phyloP scores from a whole-genome alignment of 2,888 invertebrate genomes.

The Torymus tubicola region DNA sequence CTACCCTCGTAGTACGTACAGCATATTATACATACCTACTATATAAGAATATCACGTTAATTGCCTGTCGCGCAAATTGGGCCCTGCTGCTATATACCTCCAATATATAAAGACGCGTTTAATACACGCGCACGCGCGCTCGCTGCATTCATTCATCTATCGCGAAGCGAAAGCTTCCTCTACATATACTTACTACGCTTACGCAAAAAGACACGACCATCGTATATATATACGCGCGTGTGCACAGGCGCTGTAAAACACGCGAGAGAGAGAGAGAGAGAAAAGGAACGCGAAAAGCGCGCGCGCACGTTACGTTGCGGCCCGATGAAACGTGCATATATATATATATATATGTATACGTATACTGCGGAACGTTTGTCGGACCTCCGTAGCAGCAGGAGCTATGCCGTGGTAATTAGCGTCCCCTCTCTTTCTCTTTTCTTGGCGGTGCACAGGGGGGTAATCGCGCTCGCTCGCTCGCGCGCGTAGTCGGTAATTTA shows the following conservation, averaged over 20 bases:
- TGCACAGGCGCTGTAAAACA: constrained; percentile 3
- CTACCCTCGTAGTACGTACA: neutral
- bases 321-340: no score
- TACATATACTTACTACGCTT: no score
- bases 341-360: no score
- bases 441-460: no score
- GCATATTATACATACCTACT: constrained; percentile 17
- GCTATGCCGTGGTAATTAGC: no score
- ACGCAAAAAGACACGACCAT: no score
- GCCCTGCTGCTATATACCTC: neutral
- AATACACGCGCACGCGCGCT: neutral
- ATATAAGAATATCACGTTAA: constrained; percentile 27
- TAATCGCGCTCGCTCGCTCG: no score
- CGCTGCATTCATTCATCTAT: constrained; percentile 12
- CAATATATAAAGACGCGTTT: constrained; percentile 25
- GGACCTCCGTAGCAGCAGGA: no score
- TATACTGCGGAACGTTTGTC: no score
- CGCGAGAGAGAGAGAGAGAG: constrained; percentile 8
- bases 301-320: no score
- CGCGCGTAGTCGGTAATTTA: no score
- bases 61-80: constrained; percentile 42
- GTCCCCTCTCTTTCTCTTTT: no score
- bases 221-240: neutral
- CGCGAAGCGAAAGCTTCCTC: neutral
- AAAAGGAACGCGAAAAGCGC: neutral